These are phyloP conservation scores for Ophonus ardosiacus DNA, from an alignment of 2,888 invertebrate genomes.

Conservation along the genomic window DNA sequence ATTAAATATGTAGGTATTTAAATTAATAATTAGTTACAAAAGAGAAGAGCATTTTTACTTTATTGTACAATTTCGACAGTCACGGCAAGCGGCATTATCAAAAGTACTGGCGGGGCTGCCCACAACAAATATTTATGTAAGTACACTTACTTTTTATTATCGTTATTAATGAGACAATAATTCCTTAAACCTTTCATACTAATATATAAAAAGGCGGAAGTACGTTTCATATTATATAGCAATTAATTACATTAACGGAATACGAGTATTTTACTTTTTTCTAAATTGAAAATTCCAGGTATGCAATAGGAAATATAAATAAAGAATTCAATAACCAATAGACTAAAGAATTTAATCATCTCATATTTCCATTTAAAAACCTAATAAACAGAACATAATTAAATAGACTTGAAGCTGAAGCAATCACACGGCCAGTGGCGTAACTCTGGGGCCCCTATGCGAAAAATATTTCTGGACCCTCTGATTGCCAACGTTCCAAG, in stretches of 20 bases:
- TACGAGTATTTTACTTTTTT: not conserved
- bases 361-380: slow-evolving; percentile 11
- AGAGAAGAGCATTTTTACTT: too few species aligned
- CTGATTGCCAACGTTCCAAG: too few species aligned
- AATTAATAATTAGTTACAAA: too few species aligned
- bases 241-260: not conserved
- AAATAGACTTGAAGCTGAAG: slow-evolving; percentile 1
- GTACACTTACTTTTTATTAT: too few species aligned
- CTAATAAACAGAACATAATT: slow-evolving; percentile 12
- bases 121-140: too few species aligned
- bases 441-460: too few species aligned
- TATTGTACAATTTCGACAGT: too few species aligned
- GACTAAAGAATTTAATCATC: slow-evolving; percentile 30
- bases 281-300: not conserved
- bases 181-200: not conserved
- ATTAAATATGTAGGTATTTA: too few species aligned
- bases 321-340: slow-evolving; percentile 8
- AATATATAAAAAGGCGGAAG: not conserved
- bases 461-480: too few species aligned
- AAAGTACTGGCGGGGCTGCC: too few species aligned
- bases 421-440: slow-evolving; percentile 3
- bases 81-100: too few species aligned
- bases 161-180: too few species aligned
- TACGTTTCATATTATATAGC: not conserved
- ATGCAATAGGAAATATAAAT: slow-evolving; percentile 1